Evolutionary conservation across 1,140 invertebrate species (phyloP).

Genomic region (Polypedilum pembai): DNA sequence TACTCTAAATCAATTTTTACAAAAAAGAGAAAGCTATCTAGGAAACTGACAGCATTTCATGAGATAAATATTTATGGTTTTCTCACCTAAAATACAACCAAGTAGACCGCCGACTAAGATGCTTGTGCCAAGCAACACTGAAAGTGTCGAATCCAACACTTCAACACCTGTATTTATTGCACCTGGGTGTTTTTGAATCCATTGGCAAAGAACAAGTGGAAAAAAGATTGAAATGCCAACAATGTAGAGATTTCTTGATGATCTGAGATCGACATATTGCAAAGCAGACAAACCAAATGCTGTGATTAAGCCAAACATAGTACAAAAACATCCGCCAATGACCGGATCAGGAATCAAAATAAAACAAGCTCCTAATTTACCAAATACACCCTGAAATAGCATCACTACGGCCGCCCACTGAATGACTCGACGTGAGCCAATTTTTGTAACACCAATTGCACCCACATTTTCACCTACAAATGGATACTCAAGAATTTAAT

Average conservation of each 20-base stretch:
- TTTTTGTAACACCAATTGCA: conserved; percentile 69
- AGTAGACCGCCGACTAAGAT: conserved; percentile 75
- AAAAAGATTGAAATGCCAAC: conserved; percentile 83
- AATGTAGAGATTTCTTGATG: conserved; percentile 75
- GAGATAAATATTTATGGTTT: too few relatives aligned
- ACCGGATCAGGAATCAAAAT: conserved; percentile 83
- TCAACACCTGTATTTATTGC: conserved; percentile 62
- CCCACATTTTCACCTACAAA: conserved; percentile 66
- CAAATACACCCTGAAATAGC: conserved; percentile 70
- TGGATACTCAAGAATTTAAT: too few relatives aligned
- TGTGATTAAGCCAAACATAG: conserved; percentile 81
- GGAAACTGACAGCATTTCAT: too few relatives aligned
- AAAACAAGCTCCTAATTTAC: conserved; percentile 77
- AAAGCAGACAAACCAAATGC: conserved; percentile 76
- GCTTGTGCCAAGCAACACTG: conserved; percentile 71
- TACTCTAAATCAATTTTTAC: too few relatives aligned
- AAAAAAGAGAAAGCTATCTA: too few relatives aligned
- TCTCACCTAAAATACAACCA: conserved; percentile 61
- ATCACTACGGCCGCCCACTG: conserved; percentile 71
- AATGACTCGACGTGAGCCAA: conserved; percentile 78
- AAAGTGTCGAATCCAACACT: conserved; percentile 64
- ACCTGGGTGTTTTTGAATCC: conserved; percentile 59
- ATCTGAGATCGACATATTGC: conserved; percentile 74
- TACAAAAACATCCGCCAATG: conserved; percentile 78
- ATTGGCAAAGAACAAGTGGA: conserved; percentile 68